Evolutionary conservation across 2,797 vertebrate species (phyloP), one percentile per base, ranked within the genome.

Genomic region (Alauda arvensis): DNA sequence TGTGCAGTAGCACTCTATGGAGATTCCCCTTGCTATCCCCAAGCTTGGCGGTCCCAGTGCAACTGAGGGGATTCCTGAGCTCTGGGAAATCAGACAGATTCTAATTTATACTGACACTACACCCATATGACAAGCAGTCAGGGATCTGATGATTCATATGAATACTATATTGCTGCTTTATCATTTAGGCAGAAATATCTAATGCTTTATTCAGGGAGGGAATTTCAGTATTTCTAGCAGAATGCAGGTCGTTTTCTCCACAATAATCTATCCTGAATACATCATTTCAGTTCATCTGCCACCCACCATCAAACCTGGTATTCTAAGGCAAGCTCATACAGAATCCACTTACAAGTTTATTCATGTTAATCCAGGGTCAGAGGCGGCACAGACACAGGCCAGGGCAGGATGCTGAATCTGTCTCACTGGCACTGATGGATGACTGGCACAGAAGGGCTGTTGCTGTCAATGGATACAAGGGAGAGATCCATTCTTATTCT

Each of bases 361-460:
- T 89, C 91, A 92, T 93, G 83, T 89, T 94, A 91, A 79, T 93
- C 65, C 70, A 62, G 57, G 89, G 92, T 94, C 91, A 94, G 75
- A 74, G 85, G 83, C 25, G 0, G 80, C 65, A 77, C 67, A 94
- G 91, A 82, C 85, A 92, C 60, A 93, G 91, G 75, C 77, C 46
- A 31, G 83, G 85, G 83, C 61, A 88, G 43, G 77, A 49, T 82
- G 49, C 85, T 88, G 92, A 84, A 84, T 90, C 85, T 93, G 83
- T 92, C 93, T 88, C 72, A 12, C 71, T 89, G 89, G 80, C 87
- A 86, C 92, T 95, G 94, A 93, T 93, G 89, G 87, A 91, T 94
- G 91, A 90, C 91, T 95, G 93, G 92, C 94, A 94, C 85, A 92
- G 93, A 89, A 90, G 77, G 91, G 72, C 91, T 93, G 85, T n/a